Base-by-base conservation (phyloP, 2,888 invertebrate genomes). In the Synergus itoensis region DNA sequence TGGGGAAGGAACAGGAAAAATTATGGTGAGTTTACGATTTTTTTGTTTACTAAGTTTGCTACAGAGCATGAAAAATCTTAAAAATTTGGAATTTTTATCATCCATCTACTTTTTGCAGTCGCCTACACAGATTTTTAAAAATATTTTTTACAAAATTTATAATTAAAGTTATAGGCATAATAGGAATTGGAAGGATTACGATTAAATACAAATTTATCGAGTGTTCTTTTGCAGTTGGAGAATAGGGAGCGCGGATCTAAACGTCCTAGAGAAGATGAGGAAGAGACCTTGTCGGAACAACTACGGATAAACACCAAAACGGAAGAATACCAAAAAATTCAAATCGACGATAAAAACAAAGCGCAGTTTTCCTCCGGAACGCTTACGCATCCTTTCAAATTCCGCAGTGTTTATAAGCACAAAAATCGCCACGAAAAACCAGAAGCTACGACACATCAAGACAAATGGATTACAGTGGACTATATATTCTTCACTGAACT, bases 401-500 rank as follows among this genome's bases (percentile, higher is more conserved):
- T 98, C 1, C 89, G 92, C 45, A 97, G 97, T 4, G 96, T 95
- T 0, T 97, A 97, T 90, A 89, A 93, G 43, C 95, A 95, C 87
- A 87, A 87, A 48, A 92, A 93, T 77, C 79, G 86, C 0, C 89
- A 92, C 21, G 92, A 92, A 1, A 91, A 92, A 67, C 80, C 78
- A 0, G 96, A 95, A 88, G 96, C 95, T 0, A 96, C 98, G 7
- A 97, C 98, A 0, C 94, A 93, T 90, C 98, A 98, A 88, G 93
- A 95, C 76, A 90, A 92, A 67, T 97, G 97, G 96, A 92, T 95
- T 77, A 96, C 95, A 0, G 98, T 99, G 0, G 99, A 99, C 92
- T 98, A 98, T 90, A 98, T 99, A 81, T 98, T 98, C 91, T 98
- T 96, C 86, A 95, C 95, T 94, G 95, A 92, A 80, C 84, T 91